Evolutionary conservation across 2,888 invertebrate genomes (phyloP).

Genomic region (Leptura quadrifasciata): DNA sequence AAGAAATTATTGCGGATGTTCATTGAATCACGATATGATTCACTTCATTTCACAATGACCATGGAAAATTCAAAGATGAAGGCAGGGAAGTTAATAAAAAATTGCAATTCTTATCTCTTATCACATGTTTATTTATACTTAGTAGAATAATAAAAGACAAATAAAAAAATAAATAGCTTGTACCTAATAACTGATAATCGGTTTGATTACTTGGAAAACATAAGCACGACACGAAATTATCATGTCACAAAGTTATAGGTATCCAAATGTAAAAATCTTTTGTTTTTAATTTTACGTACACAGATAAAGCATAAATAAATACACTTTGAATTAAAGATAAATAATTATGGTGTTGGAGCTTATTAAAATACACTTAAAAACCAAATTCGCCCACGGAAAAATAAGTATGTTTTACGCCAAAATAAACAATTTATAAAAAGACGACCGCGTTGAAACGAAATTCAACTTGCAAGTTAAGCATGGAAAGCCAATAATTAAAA

Average conservation of each 20-base stretch:
- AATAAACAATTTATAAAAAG: background rate
- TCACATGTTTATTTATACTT: background rate
- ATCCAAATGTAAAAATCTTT: background rate
- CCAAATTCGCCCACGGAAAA: background rate
- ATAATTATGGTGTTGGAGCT: too few species aligned
- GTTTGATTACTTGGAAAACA: constrained; percentile 2
- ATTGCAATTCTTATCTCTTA: constrained; percentile 1
- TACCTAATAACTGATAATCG: constrained; percentile 2
- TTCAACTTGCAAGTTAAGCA: background rate
- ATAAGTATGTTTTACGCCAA: background rate
- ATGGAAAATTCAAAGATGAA: background rate
- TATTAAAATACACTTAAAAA: constrained; percentile 1
- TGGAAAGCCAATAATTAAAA: background rate
- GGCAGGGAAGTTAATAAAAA: background rate
- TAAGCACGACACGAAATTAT: background rate
- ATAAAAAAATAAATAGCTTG: background rate
- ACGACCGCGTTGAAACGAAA: background rate
- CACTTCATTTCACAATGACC: background rate
- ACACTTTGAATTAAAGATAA: too few species aligned
- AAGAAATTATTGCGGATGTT: background rate
- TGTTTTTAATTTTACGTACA: background rate
- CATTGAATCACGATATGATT: background rate
- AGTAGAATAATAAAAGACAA: background rate
- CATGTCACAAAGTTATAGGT: background rate
- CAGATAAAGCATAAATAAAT: too few species aligned